phyloP scores from a whole-genome alignment of 2,113 vertebrate genomes.

The Perognathus longimembris region DNA sequence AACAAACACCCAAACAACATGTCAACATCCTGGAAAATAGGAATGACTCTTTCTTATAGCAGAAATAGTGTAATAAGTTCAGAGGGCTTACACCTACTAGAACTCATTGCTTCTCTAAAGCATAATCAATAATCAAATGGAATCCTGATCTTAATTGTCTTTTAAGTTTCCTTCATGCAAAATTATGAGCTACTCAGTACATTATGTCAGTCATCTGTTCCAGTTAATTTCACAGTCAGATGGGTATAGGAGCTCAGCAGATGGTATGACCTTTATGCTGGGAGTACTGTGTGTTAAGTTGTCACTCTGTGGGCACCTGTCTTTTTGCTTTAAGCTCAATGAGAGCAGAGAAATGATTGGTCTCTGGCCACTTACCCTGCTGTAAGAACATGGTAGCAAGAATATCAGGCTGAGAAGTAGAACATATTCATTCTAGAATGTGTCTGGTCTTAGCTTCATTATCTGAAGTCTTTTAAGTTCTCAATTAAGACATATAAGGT shows the following conservation, averaged over 20 bases:
- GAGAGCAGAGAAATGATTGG: slow-evolving; percentile 37
- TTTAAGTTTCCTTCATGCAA: slow-evolving; percentile 56
- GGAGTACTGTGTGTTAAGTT: slow-evolving; percentile 52
- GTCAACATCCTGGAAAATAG: neutral
- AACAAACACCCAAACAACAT: neutral
- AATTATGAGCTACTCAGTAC: slow-evolving; percentile 55
- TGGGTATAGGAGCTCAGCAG: slow-evolving; percentile 65
- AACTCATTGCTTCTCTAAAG: slow-evolving; percentile 36
- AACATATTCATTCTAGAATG: neutral
- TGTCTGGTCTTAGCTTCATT: neutral
- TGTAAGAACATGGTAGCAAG: neutral
- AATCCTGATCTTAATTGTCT: slow-evolving; percentile 33
- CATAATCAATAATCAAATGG: neutral
- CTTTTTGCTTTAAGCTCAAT: slow-evolving; percentile 62
- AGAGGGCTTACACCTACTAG: neutral
- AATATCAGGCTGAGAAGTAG: neutral
- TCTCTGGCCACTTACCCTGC: neutral
- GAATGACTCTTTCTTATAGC: neutral
- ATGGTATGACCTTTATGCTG: slow-evolving; percentile 69
- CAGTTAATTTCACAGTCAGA: slow-evolving; percentile 69
- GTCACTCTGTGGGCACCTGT: slow-evolving; percentile 52
- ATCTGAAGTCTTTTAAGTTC: neutral
- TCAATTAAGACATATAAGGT: neutral
- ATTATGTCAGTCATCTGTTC: slow-evolving; percentile 69
- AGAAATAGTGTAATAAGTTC: neutral